Conservation (phyloP, 2,113 vertebrate species). For the Cyprinodon variegatus region DNA sequence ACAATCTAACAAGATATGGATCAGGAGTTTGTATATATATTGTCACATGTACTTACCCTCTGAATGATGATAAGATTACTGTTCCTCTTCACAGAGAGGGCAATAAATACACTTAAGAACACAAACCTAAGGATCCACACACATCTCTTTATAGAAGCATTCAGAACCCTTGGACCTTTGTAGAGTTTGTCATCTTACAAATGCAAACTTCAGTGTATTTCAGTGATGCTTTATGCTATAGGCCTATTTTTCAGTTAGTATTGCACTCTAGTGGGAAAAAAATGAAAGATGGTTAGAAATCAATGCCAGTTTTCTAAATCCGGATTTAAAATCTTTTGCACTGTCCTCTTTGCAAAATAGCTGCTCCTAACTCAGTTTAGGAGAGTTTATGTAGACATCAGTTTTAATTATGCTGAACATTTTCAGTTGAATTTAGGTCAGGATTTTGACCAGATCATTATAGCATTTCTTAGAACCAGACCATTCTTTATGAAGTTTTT, state of each 20-base stretch:
- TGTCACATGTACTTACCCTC: conserved; percentile 73
- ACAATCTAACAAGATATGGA: conserved; percentile 72
- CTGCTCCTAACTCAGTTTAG: neutral
- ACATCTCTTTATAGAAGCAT: neutral
- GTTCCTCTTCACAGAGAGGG: conserved; percentile 60
- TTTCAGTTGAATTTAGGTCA: neutral
- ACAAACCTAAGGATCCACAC: neutral
- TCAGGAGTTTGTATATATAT: conserved; percentile 73
- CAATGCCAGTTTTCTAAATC: neutral
- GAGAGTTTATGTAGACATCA: neutral
- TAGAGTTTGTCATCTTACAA: neutral
- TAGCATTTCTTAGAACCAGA: neutral
- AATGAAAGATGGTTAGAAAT: neutral
- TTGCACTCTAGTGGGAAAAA: neutral
- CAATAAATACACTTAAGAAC: conserved; percentile 52
- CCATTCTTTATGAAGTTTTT: neutral
- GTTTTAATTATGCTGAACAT: neutral
- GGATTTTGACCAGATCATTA: neutral
- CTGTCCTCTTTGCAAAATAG: neutral
- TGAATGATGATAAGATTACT: conserved; percentile 63
- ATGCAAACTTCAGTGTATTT: neutral
- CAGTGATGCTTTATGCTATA: neutral
- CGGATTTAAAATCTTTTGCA: neutral
- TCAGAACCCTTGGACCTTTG: neutral
- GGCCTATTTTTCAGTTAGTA: neutral